Percentiles rank a stretch among this genome's conserved stretches.
These are phyloP conservation scores for Anableps anableps DNA, from an alignment of 2,797 vertebrate species.

Conservation along the genomic window DNA sequence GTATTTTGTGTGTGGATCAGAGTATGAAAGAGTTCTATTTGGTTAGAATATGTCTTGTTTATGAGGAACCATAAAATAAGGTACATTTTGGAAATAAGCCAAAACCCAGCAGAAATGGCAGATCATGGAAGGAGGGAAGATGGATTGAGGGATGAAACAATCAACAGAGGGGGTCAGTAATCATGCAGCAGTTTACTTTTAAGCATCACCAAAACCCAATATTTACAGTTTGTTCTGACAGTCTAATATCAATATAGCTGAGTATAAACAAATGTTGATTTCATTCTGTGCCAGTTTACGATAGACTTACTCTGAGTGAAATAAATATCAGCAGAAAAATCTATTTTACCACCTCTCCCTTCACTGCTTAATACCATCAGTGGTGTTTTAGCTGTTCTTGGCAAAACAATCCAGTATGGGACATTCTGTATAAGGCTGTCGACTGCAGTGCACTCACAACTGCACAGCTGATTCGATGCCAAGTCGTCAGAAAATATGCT, in stretches of 20 bases:
- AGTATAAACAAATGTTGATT: constrained; percentile 61
- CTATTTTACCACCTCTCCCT: constrained; percentile 47
- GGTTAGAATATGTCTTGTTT: constrained; percentile 61
- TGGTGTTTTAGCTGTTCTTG: constrained; percentile 47
- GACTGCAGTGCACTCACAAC: constrained; percentile 30
- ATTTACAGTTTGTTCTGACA: constrained; percentile 54
- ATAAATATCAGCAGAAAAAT: constrained; percentile 61
- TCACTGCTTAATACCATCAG: constrained; percentile 31
- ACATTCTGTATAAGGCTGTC: constrained; percentile 16
- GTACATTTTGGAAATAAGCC: constrained; percentile 65
- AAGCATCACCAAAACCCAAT: constrained; percentile 55
- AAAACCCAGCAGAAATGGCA: constrained; percentile 50
- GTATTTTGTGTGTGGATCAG: constrained; percentile 14
- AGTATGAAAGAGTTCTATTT: constrained; percentile 40
- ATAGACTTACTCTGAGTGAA: constrained; percentile 45
- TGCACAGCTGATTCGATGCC: constrained; percentile 19
- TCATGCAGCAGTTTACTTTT: constrained; percentile 43
- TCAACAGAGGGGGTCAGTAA: constrained; percentile 42
- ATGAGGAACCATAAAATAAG: constrained; percentile 53
- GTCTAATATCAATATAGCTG: constrained; percentile 54
- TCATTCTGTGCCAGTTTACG: constrained; percentile 42
- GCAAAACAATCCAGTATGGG: constrained; percentile 1
- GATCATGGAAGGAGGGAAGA: constrained; percentile 32
- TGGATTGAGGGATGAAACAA: constrained; percentile 50
- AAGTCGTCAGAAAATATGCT: constrained; percentile 10